Evolutionary conservation across 2,888 invertebrate genomes (phyloP).

Genomic region (Rhagium mordax): DNA sequence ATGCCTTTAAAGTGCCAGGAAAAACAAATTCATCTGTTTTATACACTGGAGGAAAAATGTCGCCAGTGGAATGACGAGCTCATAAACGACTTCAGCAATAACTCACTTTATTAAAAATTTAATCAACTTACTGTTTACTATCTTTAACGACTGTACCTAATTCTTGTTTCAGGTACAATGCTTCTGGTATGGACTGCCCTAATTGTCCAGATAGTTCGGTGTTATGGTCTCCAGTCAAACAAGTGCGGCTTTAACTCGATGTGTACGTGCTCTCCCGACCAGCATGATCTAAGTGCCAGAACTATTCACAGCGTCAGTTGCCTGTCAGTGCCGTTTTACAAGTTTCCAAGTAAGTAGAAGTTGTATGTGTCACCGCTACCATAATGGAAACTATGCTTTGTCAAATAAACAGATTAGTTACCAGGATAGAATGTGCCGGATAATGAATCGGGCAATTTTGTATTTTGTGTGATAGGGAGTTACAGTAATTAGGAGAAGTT

Average conservation of each 20-base stretch:
- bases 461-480: not conserved
- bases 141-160: not conserved
- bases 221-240: conserved; percentile 62
- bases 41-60: no score
- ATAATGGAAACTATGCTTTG: conserved; percentile 16
- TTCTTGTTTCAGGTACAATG: conserved; percentile 63
- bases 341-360: conserved; percentile 76
- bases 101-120: no score
- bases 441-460: not conserved
- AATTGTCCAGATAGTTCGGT: conserved; percentile 59
- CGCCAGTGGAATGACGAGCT: no score
- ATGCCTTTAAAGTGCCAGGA: no score
- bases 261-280: conserved; percentile 79
- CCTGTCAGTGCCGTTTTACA: conserved; percentile 81
- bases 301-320: conserved; percentile 75
- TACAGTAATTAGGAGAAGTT: not conserved
- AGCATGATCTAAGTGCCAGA: conserved; percentile 66
- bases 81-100: no score
- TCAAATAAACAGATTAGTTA: conserved; percentile 28
- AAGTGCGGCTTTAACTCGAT: conserved; percentile 79
- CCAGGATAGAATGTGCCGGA: not conserved
- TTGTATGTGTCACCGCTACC: conserved; percentile 25
- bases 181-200: conserved; percentile 61
- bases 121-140: no score
- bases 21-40: no score